Conservation (phyloP, 2,797 vertebrate genomes). For the Hemitrygon akajei region DNA sequence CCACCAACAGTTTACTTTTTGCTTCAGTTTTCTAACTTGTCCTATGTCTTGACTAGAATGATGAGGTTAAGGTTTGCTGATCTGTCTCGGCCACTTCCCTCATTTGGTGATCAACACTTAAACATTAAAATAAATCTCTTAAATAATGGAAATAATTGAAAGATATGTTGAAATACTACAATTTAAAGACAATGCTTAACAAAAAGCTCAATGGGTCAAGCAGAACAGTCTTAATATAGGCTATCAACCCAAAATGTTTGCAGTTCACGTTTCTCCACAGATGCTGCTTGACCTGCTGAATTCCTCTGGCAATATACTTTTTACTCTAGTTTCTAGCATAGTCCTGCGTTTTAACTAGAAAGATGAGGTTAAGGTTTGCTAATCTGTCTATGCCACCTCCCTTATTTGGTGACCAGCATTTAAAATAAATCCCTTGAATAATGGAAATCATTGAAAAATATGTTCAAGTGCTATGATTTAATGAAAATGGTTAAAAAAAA, state of each 20-base stretch:
- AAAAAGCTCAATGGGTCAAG: background rate
- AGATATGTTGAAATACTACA: background rate
- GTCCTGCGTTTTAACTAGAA: too few species aligned
- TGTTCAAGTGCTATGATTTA: background rate
- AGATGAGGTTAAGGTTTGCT: background rate
- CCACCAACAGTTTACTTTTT: too few species aligned
- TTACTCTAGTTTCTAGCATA: too few species aligned
- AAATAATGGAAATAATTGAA: background rate
- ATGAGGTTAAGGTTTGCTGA: background rate
- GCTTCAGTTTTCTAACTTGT: too few species aligned
- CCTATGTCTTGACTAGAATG: too few species aligned
- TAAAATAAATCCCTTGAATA: background rate
- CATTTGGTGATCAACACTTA: background rate
- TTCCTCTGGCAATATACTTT: too few species aligned
- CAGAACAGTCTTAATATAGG: too few species aligned
- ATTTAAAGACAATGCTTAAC: background rate
- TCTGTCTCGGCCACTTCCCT: background rate
- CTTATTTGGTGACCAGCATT: background rate
- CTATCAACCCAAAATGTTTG: too few species aligned
- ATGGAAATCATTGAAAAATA: background rate
- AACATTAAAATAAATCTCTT: background rate
- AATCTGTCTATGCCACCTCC: background rate
- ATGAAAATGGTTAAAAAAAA: background rate
- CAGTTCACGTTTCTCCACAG: too few species aligned
- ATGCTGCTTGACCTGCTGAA: too few species aligned